phyloP scores from a whole-genome alignment of 37 sponge, comb jelly and placozoan genomes.

The Cladorhizidae sp. region DNA sequence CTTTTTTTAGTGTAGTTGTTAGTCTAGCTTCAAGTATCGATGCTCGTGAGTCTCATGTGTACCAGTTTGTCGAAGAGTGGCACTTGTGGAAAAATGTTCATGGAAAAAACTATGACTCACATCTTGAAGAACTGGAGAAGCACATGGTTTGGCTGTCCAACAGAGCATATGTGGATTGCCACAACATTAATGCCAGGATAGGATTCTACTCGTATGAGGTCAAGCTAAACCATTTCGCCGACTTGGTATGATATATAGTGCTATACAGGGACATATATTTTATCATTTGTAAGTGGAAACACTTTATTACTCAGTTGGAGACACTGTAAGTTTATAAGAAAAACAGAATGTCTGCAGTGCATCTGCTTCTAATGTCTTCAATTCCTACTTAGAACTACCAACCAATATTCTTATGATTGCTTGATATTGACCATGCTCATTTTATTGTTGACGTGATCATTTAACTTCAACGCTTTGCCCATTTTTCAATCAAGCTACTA shows the following conservation, averaged over 20 bases:
- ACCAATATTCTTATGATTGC: too few relatives aligned
- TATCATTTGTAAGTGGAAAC: too few relatives aligned
- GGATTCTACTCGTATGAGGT: slow-evolving; percentile 25
- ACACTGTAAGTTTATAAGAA: too few relatives aligned
- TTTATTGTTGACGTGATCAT: too few relatives aligned
- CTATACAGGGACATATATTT: too few relatives aligned
- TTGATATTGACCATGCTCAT: too few relatives aligned
- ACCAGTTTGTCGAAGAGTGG: slow-evolving; percentile 36
- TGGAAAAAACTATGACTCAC: slow-evolving; percentile 20
- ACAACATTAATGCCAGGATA: slow-evolving; percentile 26
- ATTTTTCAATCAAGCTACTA: too few relatives aligned
- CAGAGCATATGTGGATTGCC: slow-evolving; percentile 31
- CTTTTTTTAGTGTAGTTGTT: not conserved
- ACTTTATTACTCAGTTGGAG: too few relatives aligned
- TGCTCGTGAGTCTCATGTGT: not conserved
- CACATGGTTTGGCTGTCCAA: slow-evolving; percentile 43
- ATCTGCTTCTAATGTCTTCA: too few relatives aligned
- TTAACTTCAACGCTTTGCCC: too few relatives aligned
- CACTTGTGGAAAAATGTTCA: slow-evolving; percentile 38
- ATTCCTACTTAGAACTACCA: too few relatives aligned
- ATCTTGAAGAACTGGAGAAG: slow-evolving; percentile 33
- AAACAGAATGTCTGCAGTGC: too few relatives aligned
- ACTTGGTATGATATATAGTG: slow-evolving; percentile 24
- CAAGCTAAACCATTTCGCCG: slow-evolving; percentile 44
- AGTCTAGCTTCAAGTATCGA: not conserved